Percentiles rank a stretch among this genome's conserved stretches.
phyloP scores from a whole-genome alignment of 1,140 invertebrate species.

The Melitaea cinxia region DNA sequence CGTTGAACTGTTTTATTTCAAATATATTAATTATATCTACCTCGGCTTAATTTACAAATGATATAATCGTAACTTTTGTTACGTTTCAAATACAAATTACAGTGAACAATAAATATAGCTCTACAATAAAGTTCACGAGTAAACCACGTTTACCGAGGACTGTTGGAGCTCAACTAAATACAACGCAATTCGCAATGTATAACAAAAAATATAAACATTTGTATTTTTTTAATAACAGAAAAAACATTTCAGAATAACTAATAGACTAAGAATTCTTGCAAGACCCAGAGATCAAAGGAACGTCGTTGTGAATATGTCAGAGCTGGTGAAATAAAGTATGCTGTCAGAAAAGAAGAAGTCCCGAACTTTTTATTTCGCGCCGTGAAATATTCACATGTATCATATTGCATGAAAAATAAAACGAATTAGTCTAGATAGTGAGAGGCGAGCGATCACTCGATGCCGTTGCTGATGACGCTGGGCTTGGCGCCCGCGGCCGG shows the following conservation, averaged over 20 bases:
- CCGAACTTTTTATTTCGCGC: constrained; percentile 66
- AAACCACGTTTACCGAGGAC: constrained; percentile 31
- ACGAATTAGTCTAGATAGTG: background rate
- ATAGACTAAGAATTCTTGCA: constrained; percentile 53
- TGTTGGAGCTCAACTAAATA: constrained; percentile 34
- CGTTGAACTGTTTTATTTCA: constrained; percentile 25
- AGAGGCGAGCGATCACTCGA: constrained; percentile 39
- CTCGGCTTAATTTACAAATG: constrained; percentile 19
- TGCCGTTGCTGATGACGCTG: constrained; percentile 58
- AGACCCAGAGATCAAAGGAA: constrained; percentile 69
- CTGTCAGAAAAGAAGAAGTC: constrained; percentile 43
- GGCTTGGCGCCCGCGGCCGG: constrained; percentile 46
- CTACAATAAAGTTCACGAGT: constrained; percentile 22
- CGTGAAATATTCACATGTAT: constrained; percentile 66
- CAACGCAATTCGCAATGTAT: constrained; percentile 49
- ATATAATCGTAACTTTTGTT: constrained; percentile 20
- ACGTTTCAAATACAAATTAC: background rate
- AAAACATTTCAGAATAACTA: constrained; percentile 53
- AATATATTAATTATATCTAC: constrained; percentile 30
- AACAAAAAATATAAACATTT: constrained; percentile 66
- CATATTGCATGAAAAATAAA: constrained; percentile 48
- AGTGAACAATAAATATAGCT: background rate
- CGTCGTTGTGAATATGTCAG: constrained; percentile 66
- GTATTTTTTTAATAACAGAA: constrained; percentile 55
- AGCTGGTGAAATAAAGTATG: constrained; percentile 45